These are phyloP conservation scores for Mythimna lalbum DNA, from an alignment of 2,888 invertebrate species.

Conservation along the genomic window DNA sequence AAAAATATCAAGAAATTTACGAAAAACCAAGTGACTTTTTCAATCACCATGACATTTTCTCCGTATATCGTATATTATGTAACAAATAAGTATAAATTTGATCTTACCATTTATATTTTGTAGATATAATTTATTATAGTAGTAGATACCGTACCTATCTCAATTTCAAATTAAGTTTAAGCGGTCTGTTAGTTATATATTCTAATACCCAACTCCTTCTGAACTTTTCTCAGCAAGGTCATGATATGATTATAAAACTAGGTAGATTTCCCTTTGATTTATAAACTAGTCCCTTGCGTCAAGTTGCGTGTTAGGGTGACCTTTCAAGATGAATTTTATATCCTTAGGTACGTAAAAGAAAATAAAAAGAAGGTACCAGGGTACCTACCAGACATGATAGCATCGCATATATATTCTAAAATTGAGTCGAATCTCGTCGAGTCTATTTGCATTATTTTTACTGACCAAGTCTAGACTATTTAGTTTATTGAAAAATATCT, in stretches of 20 bases:
- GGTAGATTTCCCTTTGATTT: conserved; percentile 23
- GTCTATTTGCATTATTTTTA: conserved; percentile 22
- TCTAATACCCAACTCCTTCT: conserved; percentile 10
- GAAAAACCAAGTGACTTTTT: too few species aligned
- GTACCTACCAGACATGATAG: conserved; percentile 20
- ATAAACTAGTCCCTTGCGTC: conserved; percentile 9
- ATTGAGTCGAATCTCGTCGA: conserved; percentile 1
- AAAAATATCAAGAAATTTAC: too few species aligned
- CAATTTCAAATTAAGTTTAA: conserved; percentile 16
- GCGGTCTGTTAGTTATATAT: conserved; percentile 4
- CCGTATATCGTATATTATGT: too few species aligned
- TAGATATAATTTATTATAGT: too few species aligned
- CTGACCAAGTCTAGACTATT: conserved; percentile 13
- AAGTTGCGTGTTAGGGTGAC: conserved; percentile 41
- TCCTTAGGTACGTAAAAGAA: conserved; percentile 19
- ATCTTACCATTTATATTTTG: too few species aligned
- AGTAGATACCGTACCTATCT: background rate
- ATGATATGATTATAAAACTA: conserved; percentile 8
- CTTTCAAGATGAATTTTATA: conserved; percentile 37
- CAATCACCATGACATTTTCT: too few species aligned
- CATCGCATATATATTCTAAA: conserved; percentile 25
- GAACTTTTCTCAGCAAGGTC: conserved; percentile 28
- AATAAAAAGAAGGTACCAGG: conserved; percentile 23
- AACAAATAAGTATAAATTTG: too few species aligned
- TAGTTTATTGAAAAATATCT: conserved; percentile 4